phyloP scores from a whole-genome alignment of 2,113 vertebrate genomes.

The Sigmodon hispidus region DNA sequence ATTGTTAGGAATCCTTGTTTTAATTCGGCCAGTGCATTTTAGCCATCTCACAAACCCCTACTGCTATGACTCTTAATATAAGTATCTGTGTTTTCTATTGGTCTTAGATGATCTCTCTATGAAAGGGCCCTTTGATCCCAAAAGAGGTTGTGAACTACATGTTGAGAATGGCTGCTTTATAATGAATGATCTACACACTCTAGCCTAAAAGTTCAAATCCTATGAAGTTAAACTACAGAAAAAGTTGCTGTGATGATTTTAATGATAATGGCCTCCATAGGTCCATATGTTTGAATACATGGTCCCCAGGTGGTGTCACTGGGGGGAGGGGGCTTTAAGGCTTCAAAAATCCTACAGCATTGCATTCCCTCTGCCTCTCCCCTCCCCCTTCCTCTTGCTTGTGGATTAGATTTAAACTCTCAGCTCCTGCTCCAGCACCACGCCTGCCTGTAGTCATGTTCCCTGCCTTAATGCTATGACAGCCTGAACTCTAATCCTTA shows the following conservation, averaged over 20 bases:
- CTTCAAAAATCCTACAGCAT: no score
- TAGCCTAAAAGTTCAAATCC: background rate
- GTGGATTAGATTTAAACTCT: background rate
- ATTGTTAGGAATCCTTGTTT: background rate
- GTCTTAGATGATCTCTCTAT: background rate
- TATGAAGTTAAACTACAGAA: background rate
- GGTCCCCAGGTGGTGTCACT: background rate
- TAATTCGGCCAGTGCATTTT: background rate
- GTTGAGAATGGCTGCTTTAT: background rate
- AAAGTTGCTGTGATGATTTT: background rate
- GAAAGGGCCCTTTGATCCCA: background rate
- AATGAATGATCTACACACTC: background rate
- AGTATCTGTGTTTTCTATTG: background rate
- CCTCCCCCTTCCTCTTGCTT: background rate
- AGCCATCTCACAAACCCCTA: background rate
- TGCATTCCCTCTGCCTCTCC: no score
- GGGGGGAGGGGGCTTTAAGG: background rate
- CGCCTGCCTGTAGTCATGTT: background rate
- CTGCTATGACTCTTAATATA: background rate
- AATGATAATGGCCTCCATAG: background rate
- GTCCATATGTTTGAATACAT: background rate
- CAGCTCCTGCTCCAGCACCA: background rate
- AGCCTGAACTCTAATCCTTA: background rate
- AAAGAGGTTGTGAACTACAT: background rate
- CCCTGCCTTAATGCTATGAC: background rate